Evolutionary conservation across 1,140 invertebrate genomes (phyloP).

Genomic region (Solenopsis fugax): DNA sequence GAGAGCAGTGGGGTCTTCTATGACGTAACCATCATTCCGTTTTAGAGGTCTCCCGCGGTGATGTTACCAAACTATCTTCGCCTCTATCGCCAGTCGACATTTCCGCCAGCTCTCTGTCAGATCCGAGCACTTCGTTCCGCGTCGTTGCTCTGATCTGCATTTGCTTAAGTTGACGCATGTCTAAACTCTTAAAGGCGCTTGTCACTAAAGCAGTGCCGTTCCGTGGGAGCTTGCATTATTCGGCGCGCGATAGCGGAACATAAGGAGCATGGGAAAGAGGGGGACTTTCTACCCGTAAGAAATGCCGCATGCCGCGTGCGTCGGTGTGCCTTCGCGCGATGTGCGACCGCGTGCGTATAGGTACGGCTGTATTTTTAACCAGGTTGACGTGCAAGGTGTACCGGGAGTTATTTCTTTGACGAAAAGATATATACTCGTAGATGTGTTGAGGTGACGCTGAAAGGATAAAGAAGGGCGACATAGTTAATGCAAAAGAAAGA

Average conservation of each 20-base stretch:
- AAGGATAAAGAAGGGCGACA: constrained; percentile 21
- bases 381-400: constrained; percentile 47
- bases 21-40: constrained; percentile 56
- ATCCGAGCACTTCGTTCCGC: constrained; percentile 65
- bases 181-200: constrained; percentile 49
- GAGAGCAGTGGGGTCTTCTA: constrained; percentile 1
- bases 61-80: constrained; percentile 15
- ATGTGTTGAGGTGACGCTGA: constrained; percentile 25
- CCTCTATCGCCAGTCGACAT: constrained; percentile 36
- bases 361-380: constrained; percentile 55
- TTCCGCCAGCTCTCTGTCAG: constrained; percentile 34
- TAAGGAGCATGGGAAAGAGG: constrained; percentile 18
- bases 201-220: constrained; percentile 9
- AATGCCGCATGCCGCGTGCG: no score
- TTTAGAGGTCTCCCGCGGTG: constrained; percentile 49
- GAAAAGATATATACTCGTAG: constrained; percentile 30
- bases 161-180: constrained; percentile 68
- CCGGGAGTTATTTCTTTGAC: constrained; percentile 57
- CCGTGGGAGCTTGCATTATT: constrained; percentile 27
- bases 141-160: constrained; percentile 67
- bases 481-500: constrained; percentile 14
- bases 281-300: constrained; percentile 30
- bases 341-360: constrained; percentile 23
- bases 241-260: constrained; percentile 54
- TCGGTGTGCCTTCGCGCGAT: constrained; percentile 10